Base-by-base conservation (phyloP, 2,888 invertebrate genomes). In the Cetonia aurata region DNA sequence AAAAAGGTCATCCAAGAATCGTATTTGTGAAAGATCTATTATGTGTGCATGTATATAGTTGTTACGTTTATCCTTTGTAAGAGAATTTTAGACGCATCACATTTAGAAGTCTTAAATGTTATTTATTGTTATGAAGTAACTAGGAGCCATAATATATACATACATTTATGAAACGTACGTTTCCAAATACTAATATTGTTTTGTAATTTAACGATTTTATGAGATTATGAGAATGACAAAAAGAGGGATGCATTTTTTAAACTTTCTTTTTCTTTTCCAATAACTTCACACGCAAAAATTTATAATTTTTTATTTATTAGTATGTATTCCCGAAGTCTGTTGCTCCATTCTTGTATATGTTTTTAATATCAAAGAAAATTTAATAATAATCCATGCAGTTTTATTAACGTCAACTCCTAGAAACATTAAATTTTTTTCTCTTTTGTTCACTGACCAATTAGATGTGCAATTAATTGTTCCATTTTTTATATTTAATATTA, bases 71-170 rank as follows among this genome's bases (percentile, higher is more conserved):
- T 25, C 25, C n/a, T 25, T 25, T 25, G 25, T 25, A 25, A 25
- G 25, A 25, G 25, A 59, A 68, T 68, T 56, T 68, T 68, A 37
- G 56, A 57, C 48, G 48, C 50, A 57, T 68, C 68, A 56, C 37
- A 31, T 68, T 56, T 68, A 68, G 68, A 55, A 68, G 10, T 68
- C 65, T 68, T 68, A 68, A 68, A 68, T 68, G 68, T 68, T 68
- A 68, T 68, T 68, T 68, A 68, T 68, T 68, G 68, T 68, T 68
- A 68, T 57, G 13, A 33, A 68, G 57, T 57, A 68, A 68, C 33
- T 68, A 68, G 68, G 44, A 68, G 57, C 15, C 57, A 31, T 48
- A 44, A 57, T 68, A 57, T 59, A n/a, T 31, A 53, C 50, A 15
- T 59, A 59, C 59, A 59, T 59, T 59, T 59, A 59, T 25, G 42